phyloP scores from a whole-genome alignment of 2,888 invertebrate genomes.

The Eledona agricola region DNA sequence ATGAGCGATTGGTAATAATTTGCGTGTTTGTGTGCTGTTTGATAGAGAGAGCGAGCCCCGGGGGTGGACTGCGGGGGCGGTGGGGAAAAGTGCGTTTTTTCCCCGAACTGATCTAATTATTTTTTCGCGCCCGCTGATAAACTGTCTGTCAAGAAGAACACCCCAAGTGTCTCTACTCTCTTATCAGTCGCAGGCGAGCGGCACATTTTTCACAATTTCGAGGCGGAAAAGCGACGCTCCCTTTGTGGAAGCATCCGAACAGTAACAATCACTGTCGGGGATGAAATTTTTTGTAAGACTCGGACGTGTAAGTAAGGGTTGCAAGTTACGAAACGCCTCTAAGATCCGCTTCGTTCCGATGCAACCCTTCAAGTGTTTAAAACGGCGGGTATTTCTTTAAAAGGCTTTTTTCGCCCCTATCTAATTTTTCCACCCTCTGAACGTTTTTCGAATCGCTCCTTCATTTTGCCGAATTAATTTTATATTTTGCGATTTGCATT shows the following conservation, averaged over 20 bases:
- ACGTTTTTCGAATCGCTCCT: slow-evolving; percentile 46
- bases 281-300: background rate
- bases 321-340: background rate
- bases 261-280: background rate
- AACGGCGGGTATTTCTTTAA: slow-evolving; percentile 52
- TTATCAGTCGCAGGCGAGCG: slow-evolving; percentile 9
- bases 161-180: slow-evolving; percentile 43
- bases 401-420: slow-evolving; percentile 51
- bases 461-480: slow-evolving; percentile 51
- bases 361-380: slow-evolving; percentile 41
- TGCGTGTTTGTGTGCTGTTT: no score
- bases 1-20: no score
- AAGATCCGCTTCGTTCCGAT: slow-evolving; percentile 12
- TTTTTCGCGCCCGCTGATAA: slow-evolving; percentile 59
- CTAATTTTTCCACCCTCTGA: slow-evolving; percentile 50
- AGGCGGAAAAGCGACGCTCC: no score
- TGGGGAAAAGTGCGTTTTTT: no score
- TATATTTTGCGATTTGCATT: slow-evolving; percentile 54
- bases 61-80: no score
- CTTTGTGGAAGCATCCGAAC: no score
- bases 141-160: slow-evolving; percentile 57
- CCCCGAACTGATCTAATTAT: slow-evolving; percentile 59
- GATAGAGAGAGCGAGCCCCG: no score
- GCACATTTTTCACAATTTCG: slow-evolving; percentile 12
- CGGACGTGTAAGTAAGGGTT: background rate